phyloP scores from a whole-genome alignment of 2,888 invertebrate genomes.

The Dascillus cervinus region DNA sequence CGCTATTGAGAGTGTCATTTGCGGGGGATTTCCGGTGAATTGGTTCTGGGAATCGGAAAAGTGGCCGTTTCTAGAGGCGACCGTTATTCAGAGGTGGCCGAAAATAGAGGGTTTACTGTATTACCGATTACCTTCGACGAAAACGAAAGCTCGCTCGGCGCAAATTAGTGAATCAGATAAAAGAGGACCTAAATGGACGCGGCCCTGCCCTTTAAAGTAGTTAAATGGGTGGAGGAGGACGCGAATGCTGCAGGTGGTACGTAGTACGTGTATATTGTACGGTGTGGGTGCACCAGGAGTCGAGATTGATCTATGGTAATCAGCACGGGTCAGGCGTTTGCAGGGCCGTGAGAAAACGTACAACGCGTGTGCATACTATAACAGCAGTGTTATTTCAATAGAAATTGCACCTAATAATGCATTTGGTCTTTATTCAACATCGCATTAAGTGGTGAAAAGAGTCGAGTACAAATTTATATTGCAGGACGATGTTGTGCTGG shows the following conservation, averaged over 20 bases:
- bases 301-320: conserved; percentile 29
- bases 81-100: too few relatives aligned
- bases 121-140: too few relatives aligned
- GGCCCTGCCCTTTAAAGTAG: conserved; percentile 8
- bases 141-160: too few relatives aligned
- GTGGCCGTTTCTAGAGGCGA: too few relatives aligned
- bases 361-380: conserved; percentile 13
- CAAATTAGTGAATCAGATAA: conserved; percentile 14
- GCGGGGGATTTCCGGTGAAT: too few relatives aligned
- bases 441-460: too few relatives aligned
- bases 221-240: conserved; percentile 4
- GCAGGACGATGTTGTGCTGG: too few relatives aligned
- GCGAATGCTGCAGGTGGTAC: conserved; percentile 8
- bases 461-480: too few relatives aligned
- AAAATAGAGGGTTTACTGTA: too few relatives aligned
- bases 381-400: too few relatives aligned
- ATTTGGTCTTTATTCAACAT: neutral
- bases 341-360: conserved; percentile 26
- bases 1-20: too few relatives aligned
- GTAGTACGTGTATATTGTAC: conserved; percentile 1
- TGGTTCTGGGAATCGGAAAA: too few relatives aligned
- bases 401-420: conserved; percentile 1
- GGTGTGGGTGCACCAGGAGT: conserved; percentile 20
- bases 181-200: conserved; percentile 9
- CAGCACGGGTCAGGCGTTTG: conserved; percentile 23